Percentiles rank a stretch among this genome's conserved stretches.
Conservation (phyloP, 2,888 invertebrate species). For the Rhagonycha fulva region DNA sequence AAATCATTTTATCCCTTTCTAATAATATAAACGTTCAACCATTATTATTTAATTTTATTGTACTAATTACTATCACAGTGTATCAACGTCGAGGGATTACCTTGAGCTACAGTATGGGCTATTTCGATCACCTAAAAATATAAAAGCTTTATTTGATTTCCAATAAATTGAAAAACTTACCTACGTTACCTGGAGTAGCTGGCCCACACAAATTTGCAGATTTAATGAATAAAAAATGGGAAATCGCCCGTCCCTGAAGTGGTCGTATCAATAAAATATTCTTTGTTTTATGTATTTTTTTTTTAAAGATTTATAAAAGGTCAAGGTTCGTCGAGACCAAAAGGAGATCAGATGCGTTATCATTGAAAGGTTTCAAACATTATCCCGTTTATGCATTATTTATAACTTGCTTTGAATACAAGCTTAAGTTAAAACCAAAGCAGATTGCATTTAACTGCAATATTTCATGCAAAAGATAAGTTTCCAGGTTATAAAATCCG, state of each 20-base stretch:
- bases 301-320: not conserved
- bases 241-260: not conserved
- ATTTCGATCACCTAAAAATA: not conserved
- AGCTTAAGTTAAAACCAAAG: constrained; percentile 14
- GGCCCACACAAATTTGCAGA: not conserved
- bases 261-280: not conserved
- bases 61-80: not conserved
- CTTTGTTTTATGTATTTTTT: not conserved
- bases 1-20: not conserved
- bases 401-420: constrained; percentile 13
- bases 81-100: not conserved
- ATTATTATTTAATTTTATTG: not conserved
- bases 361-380: constrained; percentile 4
- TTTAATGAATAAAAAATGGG: not conserved
- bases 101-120: not conserved
- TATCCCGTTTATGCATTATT: constrained; percentile 7
- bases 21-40: not conserved
- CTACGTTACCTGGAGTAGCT: not conserved
- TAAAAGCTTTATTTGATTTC: not conserved
- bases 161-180: not conserved
- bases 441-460: constrained; percentile 17
- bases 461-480: constrained; percentile 7
- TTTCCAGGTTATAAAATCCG: not conserved
- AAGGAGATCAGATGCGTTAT: constrained; percentile 8
- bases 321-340: not conserved